Evolutionary conservation across 2,797 vertebrate species (phyloP).

Genomic region (Chromobotia macracanthus): DNA sequence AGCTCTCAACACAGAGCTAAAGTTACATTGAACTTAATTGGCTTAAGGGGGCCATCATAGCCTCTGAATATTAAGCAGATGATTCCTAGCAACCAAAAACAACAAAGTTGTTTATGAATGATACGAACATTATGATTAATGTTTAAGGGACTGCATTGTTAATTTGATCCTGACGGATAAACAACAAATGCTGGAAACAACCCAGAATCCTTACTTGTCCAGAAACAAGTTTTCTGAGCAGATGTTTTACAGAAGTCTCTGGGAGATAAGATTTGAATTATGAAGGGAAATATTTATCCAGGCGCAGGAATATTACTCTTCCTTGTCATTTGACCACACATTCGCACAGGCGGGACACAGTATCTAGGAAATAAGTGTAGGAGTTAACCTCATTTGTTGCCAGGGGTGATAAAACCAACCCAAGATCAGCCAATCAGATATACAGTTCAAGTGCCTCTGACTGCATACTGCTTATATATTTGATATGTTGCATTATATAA

Average conservation of each 20-base stretch:
- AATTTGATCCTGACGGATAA: slow-evolving; percentile 71
- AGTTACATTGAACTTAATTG: slow-evolving; percentile 62
- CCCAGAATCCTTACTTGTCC: slow-evolving; percentile 56
- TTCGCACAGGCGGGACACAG: slow-evolving; percentile 65
- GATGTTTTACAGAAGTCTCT: slow-evolving; percentile 60
- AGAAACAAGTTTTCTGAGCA: slow-evolving; percentile 54
- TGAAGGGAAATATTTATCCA: slow-evolving; percentile 71
- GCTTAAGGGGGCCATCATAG: slow-evolving; percentile 63
- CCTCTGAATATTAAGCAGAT: not conserved
- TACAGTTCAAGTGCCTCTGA: slow-evolving; percentile 59
- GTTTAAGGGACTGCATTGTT: slow-evolving; percentile 72
- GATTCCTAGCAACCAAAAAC: slow-evolving; percentile 1
- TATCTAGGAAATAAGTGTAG: slow-evolving; percentile 72
- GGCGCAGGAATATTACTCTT: slow-evolving; percentile 72
- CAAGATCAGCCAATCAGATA: slow-evolving; percentile 71
- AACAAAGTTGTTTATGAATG: not conserved
- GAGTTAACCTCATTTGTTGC: slow-evolving; percentile 80
- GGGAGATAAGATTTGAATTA: slow-evolving; percentile 73
- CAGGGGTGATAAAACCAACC: slow-evolving; percentile 77
- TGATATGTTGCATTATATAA: not conserved
- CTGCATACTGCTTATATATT: slow-evolving; percentile 27
- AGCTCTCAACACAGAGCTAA: slow-evolving; percentile 61
- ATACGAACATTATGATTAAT: slow-evolving; percentile 62
- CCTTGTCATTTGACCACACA: slow-evolving; percentile 70
- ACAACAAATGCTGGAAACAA: slow-evolving; percentile 60